A percentile compares a stretch with the other conserved stretches of the same genome.
These are phyloP conservation scores for Acanthacorydalis orientalis DNA, from an alignment of 2,888 invertebrate genomes.

Conservation along the genomic window DNA sequence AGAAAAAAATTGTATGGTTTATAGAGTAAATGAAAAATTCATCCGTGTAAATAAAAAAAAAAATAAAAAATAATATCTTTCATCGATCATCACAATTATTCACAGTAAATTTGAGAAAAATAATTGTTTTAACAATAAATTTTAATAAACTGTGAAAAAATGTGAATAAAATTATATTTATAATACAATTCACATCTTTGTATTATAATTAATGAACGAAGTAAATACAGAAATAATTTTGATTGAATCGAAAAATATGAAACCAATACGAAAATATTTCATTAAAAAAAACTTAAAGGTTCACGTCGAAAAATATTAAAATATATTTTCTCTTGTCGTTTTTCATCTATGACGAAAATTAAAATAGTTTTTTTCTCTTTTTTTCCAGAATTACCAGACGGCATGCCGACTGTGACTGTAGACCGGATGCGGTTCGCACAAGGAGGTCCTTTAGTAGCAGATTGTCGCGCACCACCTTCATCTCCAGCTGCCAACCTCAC, in stretches of 20 bases:
- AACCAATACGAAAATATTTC: neutral
- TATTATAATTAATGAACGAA: too few relatives aligned
- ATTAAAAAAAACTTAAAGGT: neutral
- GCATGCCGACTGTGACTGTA: slow-evolving; percentile 37
- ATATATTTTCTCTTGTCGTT: neutral
- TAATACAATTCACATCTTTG: too few relatives aligned
- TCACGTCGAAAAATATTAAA: neutral
- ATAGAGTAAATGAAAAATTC: too few relatives aligned
- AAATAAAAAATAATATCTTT: too few relatives aligned
- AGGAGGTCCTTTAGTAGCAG: slow-evolving; percentile 39
- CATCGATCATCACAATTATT: too few relatives aligned
- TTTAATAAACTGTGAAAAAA: too few relatives aligned
- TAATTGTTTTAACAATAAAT: too few relatives aligned
- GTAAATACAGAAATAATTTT: neutral
- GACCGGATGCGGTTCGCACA: slow-evolving; percentile 37
- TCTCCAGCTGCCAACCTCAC: slow-evolving; percentile 45
- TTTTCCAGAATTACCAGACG: slow-evolving; percentile 37
- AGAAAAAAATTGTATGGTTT: too few relatives aligned
- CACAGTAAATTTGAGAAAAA: too few relatives aligned
- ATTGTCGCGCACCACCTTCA: slow-evolving; percentile 41
- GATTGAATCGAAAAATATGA: neutral
- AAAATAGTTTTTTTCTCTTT: slow-evolving; percentile 6
- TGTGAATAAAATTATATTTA: too few relatives aligned
- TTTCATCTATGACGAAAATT: neutral
- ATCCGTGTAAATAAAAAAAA: too few relatives aligned